These are phyloP conservation scores for Lutjanus erythropterus DNA, from an alignment of 2,113 vertebrate genomes.

Conservation along the genomic window DNA sequence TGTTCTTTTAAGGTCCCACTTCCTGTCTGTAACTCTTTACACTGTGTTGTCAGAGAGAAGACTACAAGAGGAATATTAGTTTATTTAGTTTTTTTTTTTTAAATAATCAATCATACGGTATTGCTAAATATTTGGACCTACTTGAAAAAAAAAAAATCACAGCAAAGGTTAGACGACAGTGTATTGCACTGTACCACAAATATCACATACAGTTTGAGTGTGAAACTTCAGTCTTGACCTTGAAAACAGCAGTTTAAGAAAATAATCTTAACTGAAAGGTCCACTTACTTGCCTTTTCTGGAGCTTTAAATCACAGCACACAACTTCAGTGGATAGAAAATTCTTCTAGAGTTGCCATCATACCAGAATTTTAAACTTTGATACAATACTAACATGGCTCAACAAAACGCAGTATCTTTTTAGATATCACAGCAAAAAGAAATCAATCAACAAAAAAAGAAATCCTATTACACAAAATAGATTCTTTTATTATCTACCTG, in stretches of 20 bases:
- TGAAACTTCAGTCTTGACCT: not conserved
- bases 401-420: too few species aligned
- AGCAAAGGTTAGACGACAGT: constrained; percentile 48
- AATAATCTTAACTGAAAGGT: not conserved
- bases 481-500: too few species aligned
- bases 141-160: constrained; percentile 35
- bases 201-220: not conserved
- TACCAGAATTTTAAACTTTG: too few species aligned
- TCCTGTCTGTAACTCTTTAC: constrained; percentile 3
- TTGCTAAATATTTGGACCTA: constrained; percentile 37
- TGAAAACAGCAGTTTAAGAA: not conserved
- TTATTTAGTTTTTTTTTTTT: too few species aligned
- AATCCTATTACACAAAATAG: too few species aligned
- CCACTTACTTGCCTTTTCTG: not conserved
- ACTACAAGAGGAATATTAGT: not conserved
- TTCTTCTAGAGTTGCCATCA: too few species aligned
- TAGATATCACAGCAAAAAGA: too few species aligned
- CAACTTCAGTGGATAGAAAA: too few species aligned
- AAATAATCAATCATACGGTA: not conserved
- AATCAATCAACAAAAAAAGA: too few species aligned
- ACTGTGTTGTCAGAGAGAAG: not conserved
- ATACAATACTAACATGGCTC: too few species aligned
- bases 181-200: constrained; percentile 55
- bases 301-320: not conserved
- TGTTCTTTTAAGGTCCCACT: not conserved